Evolutionary conservation across 2,888 invertebrate genomes (phyloP).

Genomic region (Poecilus cupreus): DNA sequence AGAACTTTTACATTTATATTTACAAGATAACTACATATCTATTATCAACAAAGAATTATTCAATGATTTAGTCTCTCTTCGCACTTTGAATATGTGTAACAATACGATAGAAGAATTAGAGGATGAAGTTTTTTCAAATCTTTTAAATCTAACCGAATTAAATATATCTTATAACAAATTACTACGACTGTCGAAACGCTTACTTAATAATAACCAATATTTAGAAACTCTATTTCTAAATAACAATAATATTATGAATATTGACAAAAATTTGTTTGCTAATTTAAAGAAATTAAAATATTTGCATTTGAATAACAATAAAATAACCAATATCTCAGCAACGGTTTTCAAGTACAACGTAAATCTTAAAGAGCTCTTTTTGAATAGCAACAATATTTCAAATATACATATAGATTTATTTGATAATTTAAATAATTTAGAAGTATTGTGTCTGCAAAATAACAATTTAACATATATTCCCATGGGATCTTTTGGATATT

Average conservation of each 20-base stretch:
- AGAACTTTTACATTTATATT: constrained; percentile 11
- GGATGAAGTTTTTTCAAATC: constrained; percentile 77
- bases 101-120: constrained; percentile 67
- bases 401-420: constrained; percentile 8
- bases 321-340: background rate
- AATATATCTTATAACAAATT: constrained; percentile 81
- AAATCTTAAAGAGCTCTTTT: background rate
- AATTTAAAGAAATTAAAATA: background rate
- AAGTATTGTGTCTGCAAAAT: background rate
- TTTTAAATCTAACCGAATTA: constrained; percentile 77
- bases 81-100: constrained; percentile 26
- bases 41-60: background rate
- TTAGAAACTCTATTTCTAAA: background rate
- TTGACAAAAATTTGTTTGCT: background rate
- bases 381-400: background rate
- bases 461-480: background rate
- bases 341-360: background rate
- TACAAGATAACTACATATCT: constrained; percentile 15
- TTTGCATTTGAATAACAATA: background rate
- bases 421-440: background rate
- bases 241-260: background rate
- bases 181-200: constrained; percentile 63
- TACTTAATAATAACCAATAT: background rate
- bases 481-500: background rate
- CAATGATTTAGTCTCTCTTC: background rate